phyloP scores from a whole-genome alignment of 2,797 vertebrate species.

The Dryobates pubescens region DNA sequence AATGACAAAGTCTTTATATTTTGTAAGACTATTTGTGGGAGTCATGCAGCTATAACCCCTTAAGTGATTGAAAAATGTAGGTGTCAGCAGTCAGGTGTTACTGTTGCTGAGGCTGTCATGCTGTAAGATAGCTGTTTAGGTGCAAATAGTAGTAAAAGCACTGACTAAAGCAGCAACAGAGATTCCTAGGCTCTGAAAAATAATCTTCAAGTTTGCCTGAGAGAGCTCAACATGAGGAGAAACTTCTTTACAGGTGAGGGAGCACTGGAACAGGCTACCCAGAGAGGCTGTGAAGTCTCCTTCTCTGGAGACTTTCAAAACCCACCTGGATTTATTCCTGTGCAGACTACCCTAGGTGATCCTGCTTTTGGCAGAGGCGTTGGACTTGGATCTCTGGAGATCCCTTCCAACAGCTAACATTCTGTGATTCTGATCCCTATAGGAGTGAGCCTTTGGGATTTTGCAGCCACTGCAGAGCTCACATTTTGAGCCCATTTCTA shows the following conservation, averaged over 20 bases:
- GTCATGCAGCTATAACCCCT: not conserved
- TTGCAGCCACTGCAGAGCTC: not conserved
- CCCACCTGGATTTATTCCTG: no score
- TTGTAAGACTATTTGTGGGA: conserved; percentile 11
- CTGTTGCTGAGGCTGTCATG: conserved; percentile 18
- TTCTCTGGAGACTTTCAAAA: no score
- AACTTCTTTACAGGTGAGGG: no score
- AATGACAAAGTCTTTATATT: conserved; percentile 42
- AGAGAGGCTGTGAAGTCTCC: no score
- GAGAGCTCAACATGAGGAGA: not conserved
- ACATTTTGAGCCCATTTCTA: not conserved
- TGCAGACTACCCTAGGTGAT: no score
- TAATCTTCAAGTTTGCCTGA: not conserved
- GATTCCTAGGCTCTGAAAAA: conserved; percentile 30
- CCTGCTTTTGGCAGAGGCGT: no score
- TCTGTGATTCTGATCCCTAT: not conserved
- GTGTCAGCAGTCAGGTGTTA: conserved; percentile 27
- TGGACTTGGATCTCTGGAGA: no score
- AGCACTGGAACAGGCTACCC: no score
- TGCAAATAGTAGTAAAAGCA: conserved; percentile 44
- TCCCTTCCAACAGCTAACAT: no score
- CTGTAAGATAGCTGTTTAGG: conserved; percentile 1
- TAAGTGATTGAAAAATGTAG: not conserved
- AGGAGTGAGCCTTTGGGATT: not conserved
- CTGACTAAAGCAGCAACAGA: conserved; percentile 5